A percentile compares a stretch with the other conserved stretches of the same genome.
phyloP scores from a whole-genome alignment of 2,797 vertebrate species.

The Mormyrops boulengeri region DNA sequence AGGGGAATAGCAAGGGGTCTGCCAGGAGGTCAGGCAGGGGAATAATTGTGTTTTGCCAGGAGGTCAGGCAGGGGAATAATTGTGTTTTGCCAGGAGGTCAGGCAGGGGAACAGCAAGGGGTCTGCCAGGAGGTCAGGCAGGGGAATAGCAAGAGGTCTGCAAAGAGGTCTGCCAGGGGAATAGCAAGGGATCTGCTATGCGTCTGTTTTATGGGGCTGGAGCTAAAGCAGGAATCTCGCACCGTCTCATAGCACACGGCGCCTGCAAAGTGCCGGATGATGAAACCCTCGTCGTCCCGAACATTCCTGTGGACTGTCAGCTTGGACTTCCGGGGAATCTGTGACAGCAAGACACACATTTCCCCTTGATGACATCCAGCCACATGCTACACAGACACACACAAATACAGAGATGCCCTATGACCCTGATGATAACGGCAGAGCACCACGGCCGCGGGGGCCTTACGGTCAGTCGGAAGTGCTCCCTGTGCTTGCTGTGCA shows the following conservation, averaged over 20 bases:
- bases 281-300: conserved; percentile 93
- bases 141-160: background rate
- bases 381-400: background rate
- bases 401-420: background rate
- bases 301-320: conserved; percentile 85
- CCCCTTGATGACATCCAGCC: background rate
- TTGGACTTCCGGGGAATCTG: conserved; percentile 96
- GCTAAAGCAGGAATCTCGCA: conserved; percentile 39
- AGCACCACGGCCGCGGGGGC: too few relatives aligned
- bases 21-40: too few relatives aligned
- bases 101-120: too few relatives aligned
- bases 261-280: conserved; percentile 93
- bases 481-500: conserved; percentile 89
- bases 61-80: too few relatives aligned
- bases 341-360: background rate
- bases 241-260: conserved; percentile 96
- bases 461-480: conserved; percentile 92
- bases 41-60: too few relatives aligned
- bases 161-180: background rate
- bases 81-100: too few relatives aligned
- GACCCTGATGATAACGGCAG: background rate
- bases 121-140: too few relatives aligned
- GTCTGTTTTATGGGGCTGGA: background rate
- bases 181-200: background rate
- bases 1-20: background rate